Evolutionary conservation across 53 echinoderm and acorn worm species (phyloP).

Genomic region (Echinometra lucunter): DNA sequence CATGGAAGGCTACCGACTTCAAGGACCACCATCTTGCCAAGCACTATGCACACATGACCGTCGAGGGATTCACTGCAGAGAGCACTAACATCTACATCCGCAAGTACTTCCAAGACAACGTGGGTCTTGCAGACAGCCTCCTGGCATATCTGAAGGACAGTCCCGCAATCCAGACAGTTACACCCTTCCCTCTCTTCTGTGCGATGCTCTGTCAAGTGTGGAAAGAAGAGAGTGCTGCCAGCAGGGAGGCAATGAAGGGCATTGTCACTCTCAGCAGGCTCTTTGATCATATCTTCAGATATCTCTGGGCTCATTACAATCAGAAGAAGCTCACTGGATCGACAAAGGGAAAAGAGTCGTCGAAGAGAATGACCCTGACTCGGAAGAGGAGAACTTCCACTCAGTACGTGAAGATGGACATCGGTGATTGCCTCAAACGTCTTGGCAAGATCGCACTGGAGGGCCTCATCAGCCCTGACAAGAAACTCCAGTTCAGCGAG

Average conservation of each 20-base stretch:
- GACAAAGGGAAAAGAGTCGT: neutral
- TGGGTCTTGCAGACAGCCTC: conserved; percentile 2
- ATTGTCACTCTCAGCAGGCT: conserved; percentile 67
- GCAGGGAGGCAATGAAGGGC: conserved; percentile 39
- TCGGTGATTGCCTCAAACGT: conserved; percentile 34
- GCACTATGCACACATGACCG: conserved; percentile 60
- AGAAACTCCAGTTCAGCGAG: conserved; percentile 61
- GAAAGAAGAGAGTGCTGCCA: conserved; percentile 31
- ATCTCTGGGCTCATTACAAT: conserved; percentile 62
- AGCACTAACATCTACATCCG: conserved; percentile 29
- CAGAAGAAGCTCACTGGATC: conserved; percentile 21
- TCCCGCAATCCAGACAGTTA: conserved; percentile 51
- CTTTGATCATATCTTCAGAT: conserved; percentile 65
- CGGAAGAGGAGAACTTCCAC: neutral
- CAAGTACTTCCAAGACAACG: conserved; percentile 59
- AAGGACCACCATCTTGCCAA: conserved; percentile 64
- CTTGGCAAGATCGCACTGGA: conserved; percentile 61
- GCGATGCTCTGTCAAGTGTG: conserved; percentile 69
- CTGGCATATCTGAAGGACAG: conserved; percentile 58
- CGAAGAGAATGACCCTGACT: conserved; percentile 22
- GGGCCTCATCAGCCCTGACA: conserved; percentile 65
- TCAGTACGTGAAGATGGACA: neutral
- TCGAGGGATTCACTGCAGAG: conserved; percentile 53
- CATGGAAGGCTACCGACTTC: conserved; percentile 67
- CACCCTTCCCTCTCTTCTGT: conserved; percentile 67